These are phyloP conservation scores for Platanista minor DNA, from an alignment of 2,113 vertebrate species.

Conservation along the genomic window DNA sequence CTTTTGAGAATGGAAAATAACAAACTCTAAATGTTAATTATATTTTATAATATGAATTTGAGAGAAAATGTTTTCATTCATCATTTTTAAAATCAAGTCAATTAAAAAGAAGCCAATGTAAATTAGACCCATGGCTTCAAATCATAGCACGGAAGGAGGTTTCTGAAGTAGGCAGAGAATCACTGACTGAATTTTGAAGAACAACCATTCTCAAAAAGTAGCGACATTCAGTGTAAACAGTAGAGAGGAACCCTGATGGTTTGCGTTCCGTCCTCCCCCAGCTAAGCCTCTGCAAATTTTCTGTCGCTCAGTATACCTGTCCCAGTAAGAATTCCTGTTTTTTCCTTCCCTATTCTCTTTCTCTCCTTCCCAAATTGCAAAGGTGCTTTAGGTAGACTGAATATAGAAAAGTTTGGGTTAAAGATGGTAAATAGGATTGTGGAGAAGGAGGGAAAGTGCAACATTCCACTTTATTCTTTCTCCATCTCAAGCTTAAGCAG, in stretches of 20 bases:
- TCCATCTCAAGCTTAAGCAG: background rate
- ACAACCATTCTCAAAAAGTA: background rate
- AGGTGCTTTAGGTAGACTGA: background rate
- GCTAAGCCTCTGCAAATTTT: background rate
- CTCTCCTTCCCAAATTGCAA: background rate
- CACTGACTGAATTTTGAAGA: background rate
- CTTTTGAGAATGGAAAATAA: background rate
- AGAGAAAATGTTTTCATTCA: background rate
- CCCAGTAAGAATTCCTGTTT: background rate
- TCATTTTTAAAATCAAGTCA: background rate
- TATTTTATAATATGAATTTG: background rate
- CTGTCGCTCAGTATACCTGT: background rate
- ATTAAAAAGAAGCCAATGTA: background rate
- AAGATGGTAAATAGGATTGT: background rate
- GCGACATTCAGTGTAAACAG: background rate
- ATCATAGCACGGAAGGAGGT: background rate
- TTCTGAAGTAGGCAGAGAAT: background rate
- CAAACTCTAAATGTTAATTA: background rate
- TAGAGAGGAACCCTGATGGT: background rate
- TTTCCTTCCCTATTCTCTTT: background rate
- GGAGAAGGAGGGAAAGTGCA: background rate
- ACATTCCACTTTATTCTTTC: background rate
- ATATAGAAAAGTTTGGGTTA: background rate
- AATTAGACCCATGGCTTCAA: background rate
- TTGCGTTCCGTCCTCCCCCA: background rate